Conservation (phyloP, 2,888 invertebrate genomes). For the Lasioglossum villosulum region DNA sequence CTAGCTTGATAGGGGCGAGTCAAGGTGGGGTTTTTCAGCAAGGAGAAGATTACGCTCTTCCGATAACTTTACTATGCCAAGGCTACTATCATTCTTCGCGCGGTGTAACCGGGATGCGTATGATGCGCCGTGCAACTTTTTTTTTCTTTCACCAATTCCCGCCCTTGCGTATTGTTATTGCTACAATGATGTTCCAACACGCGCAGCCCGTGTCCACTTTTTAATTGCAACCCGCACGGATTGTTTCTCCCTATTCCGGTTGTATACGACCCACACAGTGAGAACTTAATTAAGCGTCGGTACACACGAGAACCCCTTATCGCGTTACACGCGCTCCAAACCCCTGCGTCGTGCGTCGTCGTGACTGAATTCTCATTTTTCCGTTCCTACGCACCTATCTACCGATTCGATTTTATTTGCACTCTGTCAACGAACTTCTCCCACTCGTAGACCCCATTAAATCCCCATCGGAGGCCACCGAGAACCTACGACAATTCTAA, state of each 20-base stretch:
- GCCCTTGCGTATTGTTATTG: slow-evolving; percentile 43
- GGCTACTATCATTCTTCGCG: slow-evolving; percentile 65
- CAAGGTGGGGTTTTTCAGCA: slow-evolving; percentile 54
- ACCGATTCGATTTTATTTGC: slow-evolving; percentile 34
- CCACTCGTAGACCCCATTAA: neutral
- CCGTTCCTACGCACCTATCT: neutral
- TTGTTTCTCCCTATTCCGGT: slow-evolving; percentile 62
- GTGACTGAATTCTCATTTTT: slow-evolving; percentile 49
- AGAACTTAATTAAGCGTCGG: slow-evolving; percentile 61
- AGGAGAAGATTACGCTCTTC: slow-evolving; percentile 63
- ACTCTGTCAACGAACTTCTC: slow-evolving; percentile 26
- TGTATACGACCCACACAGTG: slow-evolving; percentile 57
- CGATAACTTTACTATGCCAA: slow-evolving; percentile 66
- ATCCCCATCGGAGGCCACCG: neutral
- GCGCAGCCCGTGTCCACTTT: slow-evolving; percentile 45
- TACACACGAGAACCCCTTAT: slow-evolving; percentile 61
- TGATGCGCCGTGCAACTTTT: neutral
- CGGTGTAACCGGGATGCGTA: slow-evolving; percentile 31
- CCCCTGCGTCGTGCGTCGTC: slow-evolving; percentile 9
- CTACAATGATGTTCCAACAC: slow-evolving; percentile 38
- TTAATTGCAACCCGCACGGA: slow-evolving; percentile 57
- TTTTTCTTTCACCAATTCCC: slow-evolving; percentile 38
- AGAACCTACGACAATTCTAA: neutral
- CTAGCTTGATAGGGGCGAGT: slow-evolving; percentile 56
- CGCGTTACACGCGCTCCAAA: slow-evolving; percentile 56